Base-by-base conservation (phyloP, 2,888 invertebrate genomes). In the Brachynemurus nebulosus region DNA sequence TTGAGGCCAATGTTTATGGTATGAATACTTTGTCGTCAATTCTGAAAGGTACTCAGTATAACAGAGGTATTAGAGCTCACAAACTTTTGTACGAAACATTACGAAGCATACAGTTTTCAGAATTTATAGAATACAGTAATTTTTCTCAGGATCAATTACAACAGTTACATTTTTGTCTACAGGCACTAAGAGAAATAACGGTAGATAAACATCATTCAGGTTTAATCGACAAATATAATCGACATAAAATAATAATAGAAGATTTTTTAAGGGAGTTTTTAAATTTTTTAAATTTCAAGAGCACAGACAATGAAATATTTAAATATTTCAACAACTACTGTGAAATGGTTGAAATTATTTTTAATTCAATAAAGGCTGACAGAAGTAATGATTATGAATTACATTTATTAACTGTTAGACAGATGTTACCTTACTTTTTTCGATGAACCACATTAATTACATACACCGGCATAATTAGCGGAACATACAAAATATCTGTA, bases 1-100 rank as follows among this genome's bases (percentile, higher is more conserved):
- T 51, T 35, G 52, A 53, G 48, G 49, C 52, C 44, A 39, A 53
- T 50, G 38, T 52, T 50, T 53, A 50, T 36, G 49, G 46, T 43
- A 12, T n/a, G n/a, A 47, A 45, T 50, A 53, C 52, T 52, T 45
- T 52, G 47, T 9, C 47, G n/a, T 48, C 50, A 50, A 48, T 51
- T 47, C 38, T 48, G 11, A 52, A 50, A 19, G 50, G 47, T 47
- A 42, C 45, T 46, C 52, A 51, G 23, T 50, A 51, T 45, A 51
- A 51, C 39, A 50, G 50, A 52, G 50, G 50, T 18, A 49, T 52
- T 45, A 45, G 53, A 46, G 51, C 46, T 45, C 48, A 50, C 20
- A 51, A 49, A 40, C 48, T 48, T 23, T 2, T 51, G 39, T 52
- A 51, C 38, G 50, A 52, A 48, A 47, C 49, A 30, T 42, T 52